These are phyloP conservation scores for Stratiolaelaps scimitus DNA, from an alignment of 1,140 invertebrate genomes.

Conservation along the genomic window DNA sequence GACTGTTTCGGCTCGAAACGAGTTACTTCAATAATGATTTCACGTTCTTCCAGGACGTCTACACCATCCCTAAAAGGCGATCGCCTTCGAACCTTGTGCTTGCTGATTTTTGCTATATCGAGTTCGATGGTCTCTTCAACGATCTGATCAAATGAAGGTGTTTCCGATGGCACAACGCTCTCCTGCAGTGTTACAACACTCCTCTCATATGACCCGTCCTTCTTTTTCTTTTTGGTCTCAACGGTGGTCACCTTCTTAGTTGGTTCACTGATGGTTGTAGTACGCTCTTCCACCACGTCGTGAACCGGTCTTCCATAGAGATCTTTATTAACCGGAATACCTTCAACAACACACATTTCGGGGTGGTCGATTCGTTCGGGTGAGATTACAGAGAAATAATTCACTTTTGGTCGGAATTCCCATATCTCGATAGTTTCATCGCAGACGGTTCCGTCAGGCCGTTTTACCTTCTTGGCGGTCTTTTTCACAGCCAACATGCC, in stretches of 20 bases:
- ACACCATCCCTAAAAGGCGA: neutral
- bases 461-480: neutral
- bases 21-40: neutral
- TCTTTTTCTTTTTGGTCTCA: slow-evolving; percentile 19
- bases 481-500: neutral
- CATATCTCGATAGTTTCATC: slow-evolving; percentile 7
- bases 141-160: neutral
- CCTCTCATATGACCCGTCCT: neutral
- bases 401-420: slow-evolving; percentile 18
- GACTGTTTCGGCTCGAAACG: neutral
- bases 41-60: neutral
- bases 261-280: neutral
- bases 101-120: neutral
- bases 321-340: neutral
- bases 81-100: neutral
- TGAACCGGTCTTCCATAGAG: neutral
- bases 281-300: slow-evolving; percentile 24
- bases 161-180: neutral
- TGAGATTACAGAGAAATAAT: slow-evolving; percentile 4
- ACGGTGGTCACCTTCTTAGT: slow-evolving; percentile 13
- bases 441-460: neutral
- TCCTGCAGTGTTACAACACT: neutral
- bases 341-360: neutral
- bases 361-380: slow-evolving; percentile 6
- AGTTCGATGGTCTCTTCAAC: slow-evolving; percentile 4